Base-by-base conservation (phyloP, 2,888 invertebrate species). In the Entomobrya proxima region DNA sequence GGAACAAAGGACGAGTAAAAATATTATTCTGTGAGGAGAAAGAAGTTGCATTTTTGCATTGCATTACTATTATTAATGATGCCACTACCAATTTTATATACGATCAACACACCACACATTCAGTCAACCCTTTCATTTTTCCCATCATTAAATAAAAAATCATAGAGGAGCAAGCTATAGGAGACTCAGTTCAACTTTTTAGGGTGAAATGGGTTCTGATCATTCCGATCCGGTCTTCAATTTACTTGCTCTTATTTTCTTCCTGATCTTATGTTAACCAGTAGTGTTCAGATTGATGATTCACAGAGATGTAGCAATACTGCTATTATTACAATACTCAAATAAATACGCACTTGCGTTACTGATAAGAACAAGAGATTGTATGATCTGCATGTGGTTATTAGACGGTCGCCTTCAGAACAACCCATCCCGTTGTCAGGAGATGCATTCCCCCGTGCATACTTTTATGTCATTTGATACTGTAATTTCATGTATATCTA, bases 391-490 rank as follows among this genome's bases (percentile, higher is more conserved):
- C 18, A 44, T 44, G 74, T 44, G 74, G 30, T 44, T 74, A 30
- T 74, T 74, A 47, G 47, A 74, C 1, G 15, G 32, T 32, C 30
- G 50, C 30, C 74, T 37, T 67, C 40, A 40, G 9, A 67, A 7
- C n/a, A 9, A 13, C 47, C 74, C 13, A 18, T 50, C 74, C 61
- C 27, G 77, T 30, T 77, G 61, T 47, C 27, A 61, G 50, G 30
- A 47, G n/a, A 30, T n/a, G 24, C 47, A 61, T 77, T 61, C 61
- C 61, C 61, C 61, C 61, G 27, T 77, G 58, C 61, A 77, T 77
- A 37, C 35, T 52, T 76, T 76, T 35, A 37, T 67, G 67, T 79
- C 67, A 79, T 79, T 79, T 50, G 67, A 79, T 79, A 79, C 32
- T 61, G 44, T 77, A 47, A 50, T 79, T 50, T 64, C 44, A 50